Percentiles rank a stretch among this genome's conserved stretches.
Conservation (phyloP, 2,888 invertebrate genomes). For the Pachliopta kotzebuea region DNA sequence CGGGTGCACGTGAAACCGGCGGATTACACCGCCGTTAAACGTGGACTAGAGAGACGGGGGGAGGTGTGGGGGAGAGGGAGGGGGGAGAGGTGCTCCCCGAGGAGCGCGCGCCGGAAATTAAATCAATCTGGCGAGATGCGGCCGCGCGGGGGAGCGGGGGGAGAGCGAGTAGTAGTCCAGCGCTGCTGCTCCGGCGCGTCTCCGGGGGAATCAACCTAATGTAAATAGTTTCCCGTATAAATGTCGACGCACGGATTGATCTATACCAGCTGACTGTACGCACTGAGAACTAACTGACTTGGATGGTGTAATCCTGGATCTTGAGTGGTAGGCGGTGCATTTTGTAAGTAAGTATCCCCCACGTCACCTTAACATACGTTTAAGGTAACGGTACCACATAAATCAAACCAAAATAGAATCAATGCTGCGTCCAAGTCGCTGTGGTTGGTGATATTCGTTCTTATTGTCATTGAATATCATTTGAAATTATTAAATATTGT, state of each 20-base stretch:
- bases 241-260: not conserved
- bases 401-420: no score
- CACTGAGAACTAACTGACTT: no score
- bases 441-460: no score
- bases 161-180: no score
- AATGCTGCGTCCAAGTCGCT: no score
- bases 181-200: not conserved
- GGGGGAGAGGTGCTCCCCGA: not conserved
- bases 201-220: slow-evolving; percentile 1
- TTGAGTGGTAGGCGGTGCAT: no score
- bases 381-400: no score
- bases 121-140: slow-evolving; percentile 35
- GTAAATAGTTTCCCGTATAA: slow-evolving; percentile 8
- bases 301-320: no score
- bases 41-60: not conserved
- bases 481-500: no score
- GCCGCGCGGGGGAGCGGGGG: slow-evolving; percentile 2
- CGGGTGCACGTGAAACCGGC: not conserved
- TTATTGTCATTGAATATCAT: no score
- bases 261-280: not conserved
- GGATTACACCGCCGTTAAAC: not conserved
- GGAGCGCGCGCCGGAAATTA: slow-evolving; percentile 34
- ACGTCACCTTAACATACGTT: no score
- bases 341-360: no score
- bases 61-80: not conserved